These are phyloP conservation scores for Thrips palmi DNA, from an alignment of 1,140 invertebrate species.

Conservation along the genomic window DNA sequence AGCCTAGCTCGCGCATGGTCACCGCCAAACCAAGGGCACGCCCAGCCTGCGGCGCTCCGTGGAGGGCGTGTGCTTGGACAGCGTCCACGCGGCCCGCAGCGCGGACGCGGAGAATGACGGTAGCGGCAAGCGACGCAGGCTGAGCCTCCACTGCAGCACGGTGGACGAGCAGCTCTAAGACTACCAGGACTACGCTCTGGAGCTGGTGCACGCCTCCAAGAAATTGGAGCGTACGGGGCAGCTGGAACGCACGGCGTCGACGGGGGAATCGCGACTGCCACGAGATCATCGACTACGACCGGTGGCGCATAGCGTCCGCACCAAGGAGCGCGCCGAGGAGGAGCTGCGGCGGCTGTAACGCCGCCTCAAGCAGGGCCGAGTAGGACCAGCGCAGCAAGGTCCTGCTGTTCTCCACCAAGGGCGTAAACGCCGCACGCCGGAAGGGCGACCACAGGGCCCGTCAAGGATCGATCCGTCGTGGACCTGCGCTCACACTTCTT, in stretches of 20 bases:
- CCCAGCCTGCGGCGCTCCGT: too few species aligned
- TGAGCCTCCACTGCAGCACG: not conserved
- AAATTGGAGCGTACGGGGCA: slow-evolving; percentile 68
- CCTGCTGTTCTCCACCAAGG: slow-evolving; percentile 58
- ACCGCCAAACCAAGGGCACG: too few species aligned
- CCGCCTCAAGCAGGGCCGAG: slow-evolving; percentile 59
- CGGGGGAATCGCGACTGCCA: slow-evolving; percentile 46
- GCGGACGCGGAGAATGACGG: too few species aligned
- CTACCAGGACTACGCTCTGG: slow-evolving; percentile 49
- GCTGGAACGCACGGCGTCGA: slow-evolving; percentile 56
- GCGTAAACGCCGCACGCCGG: slow-evolving; percentile 51
- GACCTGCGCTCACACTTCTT: slow-evolving; percentile 58
- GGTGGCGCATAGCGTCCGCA: slow-evolving; percentile 62
- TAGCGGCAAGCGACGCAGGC: not conserved
- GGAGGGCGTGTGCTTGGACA: not conserved
- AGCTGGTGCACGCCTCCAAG: slow-evolving; percentile 47
- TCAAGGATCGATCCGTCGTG: slow-evolving; percentile 71
- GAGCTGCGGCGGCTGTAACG: slow-evolving; percentile 59
- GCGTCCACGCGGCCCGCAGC: slow-evolving; percentile 6
- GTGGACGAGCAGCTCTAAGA: too few species aligned
- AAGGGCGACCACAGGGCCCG: slow-evolving; percentile 49
- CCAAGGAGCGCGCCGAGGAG: slow-evolving; percentile 60
- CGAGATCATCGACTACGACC: slow-evolving; percentile 63
- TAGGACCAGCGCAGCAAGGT: slow-evolving; percentile 65
- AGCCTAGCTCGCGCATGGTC: too few species aligned